Percentiles rank a stretch among this genome's conserved stretches.
phyloP scores from a whole-genome alignment of 2,113 vertebrate genomes.

The Rattus norvegicus region GRCr8 NC_086037.1:45702501-45703000 shows the following conservation, averaged over 20 bases:
- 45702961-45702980: not conserved
- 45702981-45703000: not conserved
- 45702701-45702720: not conserved
- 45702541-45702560: no score
- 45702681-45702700: not conserved
- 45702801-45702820: not conserved
- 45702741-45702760: not conserved
- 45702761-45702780: not conserved
- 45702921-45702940: conserved; percentile 7
- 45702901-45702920: not conserved
- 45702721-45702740: conserved; percentile 12
- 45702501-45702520: no score
- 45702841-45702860: conserved; percentile 33
- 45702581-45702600: not conserved
- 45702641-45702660: not conserved
- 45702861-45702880: not conserved
- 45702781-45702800: conserved; percentile 14
- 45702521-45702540: not conserved
- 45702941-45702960: conserved; percentile 12
- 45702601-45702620: not conserved
- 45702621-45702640: not conserved
- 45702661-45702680: not conserved
- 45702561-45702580: not conserved
- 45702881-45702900: conserved; percentile 25
- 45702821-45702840: conserved; percentile 47